A percentile compares a stretch with the other conserved stretches of the same genome.
phyloP scores from a whole-genome alignment of 2,113 vertebrate genomes.

The Passer domesticus region DNA sequence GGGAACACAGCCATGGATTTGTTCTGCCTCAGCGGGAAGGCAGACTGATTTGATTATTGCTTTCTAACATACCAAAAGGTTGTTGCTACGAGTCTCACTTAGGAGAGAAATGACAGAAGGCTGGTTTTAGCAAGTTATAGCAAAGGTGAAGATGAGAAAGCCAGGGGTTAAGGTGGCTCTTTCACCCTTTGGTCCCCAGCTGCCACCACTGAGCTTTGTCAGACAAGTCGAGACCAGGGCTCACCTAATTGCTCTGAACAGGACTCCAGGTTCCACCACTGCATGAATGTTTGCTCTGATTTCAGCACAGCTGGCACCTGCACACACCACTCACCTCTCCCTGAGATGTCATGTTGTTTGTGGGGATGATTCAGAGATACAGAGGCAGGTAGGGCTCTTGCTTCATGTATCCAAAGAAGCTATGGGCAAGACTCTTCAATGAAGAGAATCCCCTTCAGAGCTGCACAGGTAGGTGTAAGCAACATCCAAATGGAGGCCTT shows the following conservation, averaged over 20 bases:
- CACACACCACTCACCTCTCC: not conserved
- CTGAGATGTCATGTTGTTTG: not conserved
- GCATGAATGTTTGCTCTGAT: not conserved
- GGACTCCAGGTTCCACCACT: not conserved
- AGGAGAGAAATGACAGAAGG: not conserved
- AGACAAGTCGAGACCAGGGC: not conserved
- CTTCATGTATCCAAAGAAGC: not conserved
- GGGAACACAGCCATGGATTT: conserved; percentile 54
- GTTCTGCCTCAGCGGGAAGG: not conserved
- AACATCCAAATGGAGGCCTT: not conserved
- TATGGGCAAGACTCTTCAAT: not conserved
- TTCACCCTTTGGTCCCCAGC: not conserved
- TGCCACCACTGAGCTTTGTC: not conserved
- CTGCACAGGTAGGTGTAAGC: not conserved
- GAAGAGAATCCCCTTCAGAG: not conserved
- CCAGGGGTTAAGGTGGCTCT: not conserved
- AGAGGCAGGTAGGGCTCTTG: not conserved
- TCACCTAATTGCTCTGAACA: not conserved
- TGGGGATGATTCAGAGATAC: not conserved
- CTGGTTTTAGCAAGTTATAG: not conserved
- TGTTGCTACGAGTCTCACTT: not conserved
- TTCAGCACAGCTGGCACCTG: not conserved
- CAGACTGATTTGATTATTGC: conserved; percentile 37
- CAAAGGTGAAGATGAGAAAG: not conserved
- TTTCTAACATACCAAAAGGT: not conserved